A percentile compares a stretch with the other conserved stretches of the same genome.
Evolutionary conservation across 2,888 invertebrate species (phyloP).

Genomic region (Agrotis puta): DNA sequence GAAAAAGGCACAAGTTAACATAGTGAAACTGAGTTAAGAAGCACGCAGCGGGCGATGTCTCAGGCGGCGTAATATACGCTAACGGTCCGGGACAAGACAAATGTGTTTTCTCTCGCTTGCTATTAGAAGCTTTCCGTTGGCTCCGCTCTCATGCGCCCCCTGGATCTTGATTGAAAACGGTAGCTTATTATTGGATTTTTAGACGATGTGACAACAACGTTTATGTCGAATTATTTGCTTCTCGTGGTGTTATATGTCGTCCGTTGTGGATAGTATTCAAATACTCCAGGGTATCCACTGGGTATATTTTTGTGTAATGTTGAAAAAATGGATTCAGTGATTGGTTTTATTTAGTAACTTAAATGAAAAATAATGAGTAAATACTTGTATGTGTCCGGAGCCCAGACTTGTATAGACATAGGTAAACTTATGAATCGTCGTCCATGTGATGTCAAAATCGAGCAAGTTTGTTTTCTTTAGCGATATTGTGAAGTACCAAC

Average conservation of each 20-base stretch:
- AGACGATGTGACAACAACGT: slow-evolving; percentile 63
- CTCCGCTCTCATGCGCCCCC: slow-evolving; percentile 74
- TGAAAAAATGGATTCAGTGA: neutral
- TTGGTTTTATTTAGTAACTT: neutral
- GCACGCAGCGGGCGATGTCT: slow-evolving; percentile 86
- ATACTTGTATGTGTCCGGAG: neutral
- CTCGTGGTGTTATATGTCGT: slow-evolving; percentile 32
- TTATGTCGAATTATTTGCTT: slow-evolving; percentile 62
- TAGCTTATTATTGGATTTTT: slow-evolving; percentile 81
- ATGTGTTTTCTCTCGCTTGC: slow-evolving; percentile 89
- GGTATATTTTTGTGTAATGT: neutral
- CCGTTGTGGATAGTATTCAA: neutral
- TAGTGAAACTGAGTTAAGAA: slow-evolving; percentile 80
- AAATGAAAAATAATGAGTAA: neutral
- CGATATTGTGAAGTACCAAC: slow-evolving; percentile 9
- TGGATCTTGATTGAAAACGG: slow-evolving; percentile 85
- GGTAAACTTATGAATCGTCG: neutral
- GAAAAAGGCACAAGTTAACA: slow-evolving; percentile 75
- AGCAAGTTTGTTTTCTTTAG: neutral
- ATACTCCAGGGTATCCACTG: neutral
- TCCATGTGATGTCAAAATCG: neutral
- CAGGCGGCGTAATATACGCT: slow-evolving; percentile 88
- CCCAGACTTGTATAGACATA: neutral
- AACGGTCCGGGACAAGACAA: slow-evolving; percentile 90
- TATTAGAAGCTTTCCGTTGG: slow-evolving; percentile 82